Conservation (phyloP, 2,797 vertebrate species). For the Catharus ustulatus region DNA sequence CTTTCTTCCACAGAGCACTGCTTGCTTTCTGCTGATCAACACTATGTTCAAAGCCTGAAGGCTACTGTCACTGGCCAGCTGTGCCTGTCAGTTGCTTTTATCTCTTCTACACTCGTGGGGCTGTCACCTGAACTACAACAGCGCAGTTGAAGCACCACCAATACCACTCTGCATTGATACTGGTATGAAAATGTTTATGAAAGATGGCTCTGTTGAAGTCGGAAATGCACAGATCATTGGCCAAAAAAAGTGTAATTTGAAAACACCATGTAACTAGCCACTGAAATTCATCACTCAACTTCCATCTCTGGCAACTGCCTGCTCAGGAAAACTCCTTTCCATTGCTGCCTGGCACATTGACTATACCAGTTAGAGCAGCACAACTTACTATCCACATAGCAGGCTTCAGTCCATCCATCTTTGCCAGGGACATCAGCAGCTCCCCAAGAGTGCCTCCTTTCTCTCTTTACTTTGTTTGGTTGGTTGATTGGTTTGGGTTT, state of each 20-base stretch:
- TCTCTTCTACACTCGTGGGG: not conserved
- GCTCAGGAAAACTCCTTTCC: not conserved
- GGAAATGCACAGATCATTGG: not conserved
- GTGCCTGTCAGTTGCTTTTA: not conserved
- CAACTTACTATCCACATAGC: fast-evolving
- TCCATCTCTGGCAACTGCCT: not conserved
- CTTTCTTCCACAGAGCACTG: not conserved
- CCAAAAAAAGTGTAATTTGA: not conserved
- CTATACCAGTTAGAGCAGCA: not conserved
- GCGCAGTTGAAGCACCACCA: not conserved
- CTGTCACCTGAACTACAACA: not conserved
- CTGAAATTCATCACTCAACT: not conserved
- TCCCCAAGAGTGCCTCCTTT: not conserved
- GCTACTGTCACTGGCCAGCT: not conserved
- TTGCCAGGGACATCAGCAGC: not conserved
- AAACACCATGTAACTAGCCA: not conserved
- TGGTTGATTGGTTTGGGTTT: not conserved
- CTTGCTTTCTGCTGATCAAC: not conserved
- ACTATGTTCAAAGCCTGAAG: not conserved
- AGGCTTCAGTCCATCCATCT: not conserved
- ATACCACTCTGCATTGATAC: not conserved
- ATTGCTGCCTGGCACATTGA: not conserved
- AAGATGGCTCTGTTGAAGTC: not conserved
- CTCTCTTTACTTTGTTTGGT: too few species aligned
- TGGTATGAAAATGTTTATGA: not conserved